Conservation (phyloP, 2,888 invertebrate species). For the Anarsia innoxiella region DNA sequence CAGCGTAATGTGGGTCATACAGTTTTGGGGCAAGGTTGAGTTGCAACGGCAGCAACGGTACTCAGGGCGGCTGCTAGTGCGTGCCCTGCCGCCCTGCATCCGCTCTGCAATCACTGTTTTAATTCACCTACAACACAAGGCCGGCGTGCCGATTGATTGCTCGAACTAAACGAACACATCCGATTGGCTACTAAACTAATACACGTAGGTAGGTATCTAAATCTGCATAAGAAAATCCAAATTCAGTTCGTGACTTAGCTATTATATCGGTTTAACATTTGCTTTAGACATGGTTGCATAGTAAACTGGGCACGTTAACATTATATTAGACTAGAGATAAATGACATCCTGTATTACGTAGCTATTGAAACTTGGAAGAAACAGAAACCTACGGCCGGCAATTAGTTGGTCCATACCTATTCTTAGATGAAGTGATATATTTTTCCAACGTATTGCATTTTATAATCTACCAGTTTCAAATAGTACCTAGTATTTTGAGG, state of each 20-base stretch:
- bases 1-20: constrained; percentile 64
- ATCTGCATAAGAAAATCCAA: constrained; percentile 27
- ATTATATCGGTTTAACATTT: constrained; percentile 9
- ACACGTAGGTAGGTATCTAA: too few species aligned
- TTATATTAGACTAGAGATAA: constrained; percentile 5
- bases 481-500: too few species aligned
- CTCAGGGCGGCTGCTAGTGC: constrained; percentile 29
- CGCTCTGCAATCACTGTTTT: constrained; percentile 53
- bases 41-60: constrained; percentile 36
- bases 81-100: constrained; percentile 56
- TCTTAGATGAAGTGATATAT: too few species aligned
- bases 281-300: constrained; percentile 3
- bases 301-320: neutral
- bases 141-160: constrained; percentile 57
- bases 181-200: constrained; percentile 42
- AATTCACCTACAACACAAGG: constrained; percentile 46
- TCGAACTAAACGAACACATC: constrained; percentile 51
- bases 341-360: constrained; percentile 15
- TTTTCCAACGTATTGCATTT: too few species aligned
- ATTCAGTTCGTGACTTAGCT: constrained; percentile 26
- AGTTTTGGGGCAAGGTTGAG: constrained; percentile 69
- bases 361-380: constrained; percentile 18
- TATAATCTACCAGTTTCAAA: too few species aligned
- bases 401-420: too few species aligned
- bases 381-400: too few species aligned